Percentiles rank a stretch among this genome's conserved stretches.
phyloP scores from a whole-genome alignment of 2,888 invertebrate species.

The Hymenopus coronatus region DNA sequence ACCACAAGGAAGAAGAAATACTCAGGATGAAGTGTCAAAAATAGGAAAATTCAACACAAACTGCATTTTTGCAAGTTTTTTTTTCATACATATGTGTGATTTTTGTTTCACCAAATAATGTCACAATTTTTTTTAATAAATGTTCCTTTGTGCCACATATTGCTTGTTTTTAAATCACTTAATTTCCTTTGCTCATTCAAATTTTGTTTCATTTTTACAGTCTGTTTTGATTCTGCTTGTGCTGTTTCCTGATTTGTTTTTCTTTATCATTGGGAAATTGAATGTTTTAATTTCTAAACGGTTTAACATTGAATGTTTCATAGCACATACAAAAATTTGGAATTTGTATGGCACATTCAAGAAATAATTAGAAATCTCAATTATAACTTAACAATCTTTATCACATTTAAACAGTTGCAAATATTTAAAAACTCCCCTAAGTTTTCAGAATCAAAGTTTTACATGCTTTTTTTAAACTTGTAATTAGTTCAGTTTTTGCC shows the following conservation, averaged over 20 bases:
- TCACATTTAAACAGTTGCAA: constrained; percentile 12
- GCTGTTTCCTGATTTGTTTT: constrained; percentile 21
- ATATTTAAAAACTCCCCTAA: not conserved
- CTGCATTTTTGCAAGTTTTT: constrained; percentile 26
- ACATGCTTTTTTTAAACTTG: constrained; percentile 24
- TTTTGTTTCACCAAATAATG: constrained; percentile 26
- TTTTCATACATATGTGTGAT: constrained; percentile 28
- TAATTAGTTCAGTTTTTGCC: not conserved
- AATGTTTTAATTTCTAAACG: constrained; percentile 7
- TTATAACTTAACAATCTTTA: not conserved
- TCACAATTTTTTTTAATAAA: constrained; percentile 16
- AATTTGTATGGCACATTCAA: not conserved
- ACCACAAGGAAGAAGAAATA: constrained; percentile 45
- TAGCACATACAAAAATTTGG: not conserved
- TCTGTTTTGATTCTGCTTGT: constrained; percentile 11
- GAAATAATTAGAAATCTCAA: not conserved
- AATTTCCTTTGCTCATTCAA: constrained; percentile 10
- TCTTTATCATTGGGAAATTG: not conserved
- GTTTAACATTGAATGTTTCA: constrained; percentile 6
- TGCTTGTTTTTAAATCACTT: constrained; percentile 9
- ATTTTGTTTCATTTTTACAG: constrained; percentile 19
- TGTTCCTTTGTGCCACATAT: constrained; percentile 28
- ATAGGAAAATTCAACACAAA: constrained; percentile 17
- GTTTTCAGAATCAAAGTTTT: constrained; percentile 29
- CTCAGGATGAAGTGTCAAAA: constrained; percentile 48